These are phyloP conservation scores for Lacanobia oleracea DNA, from an alignment of 2,888 invertebrate genomes.

Conservation along the genomic window DNA sequence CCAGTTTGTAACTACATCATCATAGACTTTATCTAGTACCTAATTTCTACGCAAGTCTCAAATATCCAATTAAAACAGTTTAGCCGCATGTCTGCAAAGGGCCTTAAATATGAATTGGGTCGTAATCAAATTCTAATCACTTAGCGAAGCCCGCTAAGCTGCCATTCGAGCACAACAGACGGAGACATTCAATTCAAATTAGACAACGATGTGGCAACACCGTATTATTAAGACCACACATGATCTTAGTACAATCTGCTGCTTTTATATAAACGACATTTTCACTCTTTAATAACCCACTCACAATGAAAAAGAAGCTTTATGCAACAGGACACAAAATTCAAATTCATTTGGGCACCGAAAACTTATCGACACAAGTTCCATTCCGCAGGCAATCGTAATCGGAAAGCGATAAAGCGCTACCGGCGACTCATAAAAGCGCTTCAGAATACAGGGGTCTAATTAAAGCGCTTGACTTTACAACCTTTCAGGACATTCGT, in stretches of 20 bases:
- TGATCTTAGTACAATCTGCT: constrained; percentile 39
- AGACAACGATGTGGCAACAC: constrained; percentile 26
- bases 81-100: background rate
- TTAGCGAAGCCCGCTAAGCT: constrained; percentile 21
- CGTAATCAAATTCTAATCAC: constrained; percentile 38
- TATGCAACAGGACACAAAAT: background rate
- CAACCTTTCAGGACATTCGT: constrained; percentile 61
- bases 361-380: constrained; percentile 44
- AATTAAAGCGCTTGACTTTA: constrained; percentile 68
- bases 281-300: constrained; percentile 13
- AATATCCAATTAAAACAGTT: background rate
- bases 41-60: background rate
- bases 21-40: no score
- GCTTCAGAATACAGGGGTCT: constrained; percentile 59
- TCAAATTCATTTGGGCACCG: constrained; percentile 25
- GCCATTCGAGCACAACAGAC: constrained; percentile 16
- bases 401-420: constrained; percentile 69
- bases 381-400: constrained; percentile 59
- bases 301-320: constrained; percentile 20
- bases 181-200: constrained; percentile 51
- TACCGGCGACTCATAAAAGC: constrained; percentile 62
- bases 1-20: no score
- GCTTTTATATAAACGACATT: constrained; percentile 20
- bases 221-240: constrained; percentile 46
- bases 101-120: constrained; percentile 2